A percentile compares a stretch with the other conserved stretches of the same genome.
These are phyloP conservation scores for Clarias platycephalus DNA, from an alignment of 2,797 vertebrate genomes.

Conservation along the genomic window DNA sequence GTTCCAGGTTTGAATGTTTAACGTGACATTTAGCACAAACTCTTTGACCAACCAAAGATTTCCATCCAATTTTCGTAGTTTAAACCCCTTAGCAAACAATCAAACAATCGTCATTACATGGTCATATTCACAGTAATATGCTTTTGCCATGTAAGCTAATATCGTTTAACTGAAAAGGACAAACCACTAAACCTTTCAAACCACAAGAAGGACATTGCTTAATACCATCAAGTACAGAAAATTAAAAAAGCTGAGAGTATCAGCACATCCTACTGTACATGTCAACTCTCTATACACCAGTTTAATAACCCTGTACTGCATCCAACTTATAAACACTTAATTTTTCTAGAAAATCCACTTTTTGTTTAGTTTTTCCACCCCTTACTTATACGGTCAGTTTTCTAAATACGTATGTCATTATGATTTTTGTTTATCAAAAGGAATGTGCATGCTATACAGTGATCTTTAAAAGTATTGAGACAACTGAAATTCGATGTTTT, in stretches of 20 bases:
- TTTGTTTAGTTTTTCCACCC: background rate
- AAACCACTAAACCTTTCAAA: background rate
- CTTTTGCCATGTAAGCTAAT: background rate
- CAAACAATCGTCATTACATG: background rate
- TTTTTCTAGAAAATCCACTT: background rate
- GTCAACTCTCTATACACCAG: background rate
- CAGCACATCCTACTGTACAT: background rate
- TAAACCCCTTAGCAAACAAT: too few relatives aligned
- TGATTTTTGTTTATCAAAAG: background rate
- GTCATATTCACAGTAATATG: background rate
- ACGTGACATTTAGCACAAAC: background rate
- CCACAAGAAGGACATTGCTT: background rate
- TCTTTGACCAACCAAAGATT: background rate
- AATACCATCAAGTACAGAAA: background rate
- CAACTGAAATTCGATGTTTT: too few relatives aligned
- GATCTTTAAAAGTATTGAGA: too few relatives aligned
- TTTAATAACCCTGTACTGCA: background rate
- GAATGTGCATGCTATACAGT: background rate
- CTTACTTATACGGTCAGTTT: background rate
- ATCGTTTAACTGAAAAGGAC: background rate
- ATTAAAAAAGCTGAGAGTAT: too few relatives aligned
- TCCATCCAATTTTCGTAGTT: background rate
- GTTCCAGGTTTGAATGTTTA: background rate
- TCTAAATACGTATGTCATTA: background rate
- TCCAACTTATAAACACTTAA: background rate